Evolutionary conservation across 2,888 invertebrate genomes (phyloP).

Genomic region (Diloba caeruleocephala): DNA sequence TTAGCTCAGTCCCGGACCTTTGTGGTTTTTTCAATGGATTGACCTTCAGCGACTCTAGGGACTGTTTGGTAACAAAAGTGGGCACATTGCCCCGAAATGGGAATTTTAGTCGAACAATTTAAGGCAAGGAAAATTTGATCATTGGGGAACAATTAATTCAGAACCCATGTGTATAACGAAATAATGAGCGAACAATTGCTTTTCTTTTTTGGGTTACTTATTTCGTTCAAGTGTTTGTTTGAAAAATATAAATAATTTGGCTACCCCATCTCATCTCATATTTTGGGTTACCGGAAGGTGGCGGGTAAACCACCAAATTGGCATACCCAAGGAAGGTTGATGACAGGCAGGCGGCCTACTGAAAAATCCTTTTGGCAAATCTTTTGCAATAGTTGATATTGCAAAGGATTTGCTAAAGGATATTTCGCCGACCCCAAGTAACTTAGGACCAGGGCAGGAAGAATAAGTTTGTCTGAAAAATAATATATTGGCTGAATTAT

Average conservation of each 20-base stretch:
- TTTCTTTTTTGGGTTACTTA: slow-evolving; percentile 13
- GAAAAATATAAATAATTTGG: background rate
- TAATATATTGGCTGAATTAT: too few species aligned
- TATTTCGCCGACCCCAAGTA: too few species aligned
- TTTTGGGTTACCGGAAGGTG: too few species aligned
- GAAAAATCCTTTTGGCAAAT: too few species aligned
- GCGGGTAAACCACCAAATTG: too few species aligned
- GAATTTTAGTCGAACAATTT: slow-evolving; percentile 39
- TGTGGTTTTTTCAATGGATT: slow-evolving; percentile 45
- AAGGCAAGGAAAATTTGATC: slow-evolving; percentile 43
- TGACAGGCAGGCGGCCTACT: too few species aligned
- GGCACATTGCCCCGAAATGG: slow-evolving; percentile 18
- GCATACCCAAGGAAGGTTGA: too few species aligned
- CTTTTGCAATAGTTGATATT: too few species aligned
- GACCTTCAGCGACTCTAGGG: slow-evolving; percentile 36
- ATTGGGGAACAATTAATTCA: slow-evolving; percentile 50
- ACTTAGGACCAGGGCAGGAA: too few species aligned
- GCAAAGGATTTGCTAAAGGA: too few species aligned
- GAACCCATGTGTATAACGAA: slow-evolving; percentile 30
- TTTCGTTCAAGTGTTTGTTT: slow-evolving; percentile 1
- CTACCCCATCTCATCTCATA: too few species aligned
- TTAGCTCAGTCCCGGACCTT: slow-evolving; percentile 25
- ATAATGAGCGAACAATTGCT: slow-evolving; percentile 11
- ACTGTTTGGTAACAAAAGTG: slow-evolving; percentile 40
- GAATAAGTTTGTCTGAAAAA: too few species aligned